These are phyloP conservation scores for Balanococcus diminutus DNA, from an alignment of 2,888 invertebrate genomes.

Conservation along the genomic window DNA sequence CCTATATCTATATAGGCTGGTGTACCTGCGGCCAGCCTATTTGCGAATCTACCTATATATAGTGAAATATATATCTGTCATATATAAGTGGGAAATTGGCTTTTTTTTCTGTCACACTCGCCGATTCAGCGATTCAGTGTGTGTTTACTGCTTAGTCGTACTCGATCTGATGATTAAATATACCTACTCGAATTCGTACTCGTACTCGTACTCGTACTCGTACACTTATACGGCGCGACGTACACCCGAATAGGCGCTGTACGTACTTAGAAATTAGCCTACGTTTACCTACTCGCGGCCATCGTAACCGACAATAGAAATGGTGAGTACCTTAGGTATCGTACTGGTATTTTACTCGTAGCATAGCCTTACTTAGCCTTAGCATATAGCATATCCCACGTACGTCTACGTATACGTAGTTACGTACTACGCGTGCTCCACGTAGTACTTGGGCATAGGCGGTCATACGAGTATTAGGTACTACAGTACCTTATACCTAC, in stretches of 20 bases:
- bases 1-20: conserved; percentile 8
- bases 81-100: not conserved
- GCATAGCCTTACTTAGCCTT: no score
- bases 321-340: not conserved
- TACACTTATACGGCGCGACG: not conserved
- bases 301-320: not conserved
- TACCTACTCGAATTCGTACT: not conserved
- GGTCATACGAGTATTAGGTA: no score
- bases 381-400: no score
- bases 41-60: not conserved
- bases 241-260: not conserved
- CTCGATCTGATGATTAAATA: conserved; percentile 6
- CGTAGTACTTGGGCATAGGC: no score
- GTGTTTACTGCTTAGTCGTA: not conserved
- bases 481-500: no score
- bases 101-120: conserved; percentile 2
- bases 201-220: not conserved
- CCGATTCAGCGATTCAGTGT: not conserved
- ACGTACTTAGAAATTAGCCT: no score
- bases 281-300: not conserved
- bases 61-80: not conserved
- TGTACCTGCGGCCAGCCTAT: not conserved
- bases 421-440: no score
- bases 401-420: no score
- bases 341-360: no score